These are phyloP conservation scores for Tetraneura akinire DNA, from an alignment of 1,140 invertebrate genomes.

Conservation along the genomic window DNA sequence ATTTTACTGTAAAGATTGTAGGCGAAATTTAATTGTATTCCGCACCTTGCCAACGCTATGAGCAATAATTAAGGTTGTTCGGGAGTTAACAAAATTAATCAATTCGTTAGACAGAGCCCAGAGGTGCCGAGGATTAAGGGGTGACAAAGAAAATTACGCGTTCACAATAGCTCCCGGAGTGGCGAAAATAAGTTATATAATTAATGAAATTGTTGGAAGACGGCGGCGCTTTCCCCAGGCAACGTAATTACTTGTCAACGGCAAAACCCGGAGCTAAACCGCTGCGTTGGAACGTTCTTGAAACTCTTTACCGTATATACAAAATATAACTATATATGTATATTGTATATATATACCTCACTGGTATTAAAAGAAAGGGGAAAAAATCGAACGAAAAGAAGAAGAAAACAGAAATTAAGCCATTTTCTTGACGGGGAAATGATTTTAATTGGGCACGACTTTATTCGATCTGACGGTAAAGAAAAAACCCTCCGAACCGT, in stretches of 20 bases:
- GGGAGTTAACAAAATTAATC: constrained; percentile 49
- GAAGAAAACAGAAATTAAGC: constrained; percentile 31
- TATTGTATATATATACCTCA: too few species aligned
- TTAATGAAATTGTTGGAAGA: constrained; percentile 51
- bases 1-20: neutral
- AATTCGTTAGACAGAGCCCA: constrained; percentile 45
- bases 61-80: constrained; percentile 47
- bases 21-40: constrained; percentile 37
- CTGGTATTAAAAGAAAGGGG: constrained; percentile 4
- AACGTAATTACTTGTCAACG: constrained; percentile 50
- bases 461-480: constrained; percentile 3
- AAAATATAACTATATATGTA: too few species aligned
- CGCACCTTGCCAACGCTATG: constrained; percentile 10
- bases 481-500: too few species aligned
- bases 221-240: constrained; percentile 26
- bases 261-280: too few species aligned
- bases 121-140: constrained; percentile 18
- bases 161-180: constrained; percentile 48
- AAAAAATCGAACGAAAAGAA: neutral
- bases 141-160: constrained; percentile 50
- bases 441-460: constrained; percentile 33
- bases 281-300: constrained; percentile 23
- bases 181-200: constrained; percentile 51
- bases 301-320: constrained; percentile 8
- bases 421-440: constrained; percentile 8